Conservation (phyloP, 2,888 invertebrate species). For the Cheilosia soror region DNA sequence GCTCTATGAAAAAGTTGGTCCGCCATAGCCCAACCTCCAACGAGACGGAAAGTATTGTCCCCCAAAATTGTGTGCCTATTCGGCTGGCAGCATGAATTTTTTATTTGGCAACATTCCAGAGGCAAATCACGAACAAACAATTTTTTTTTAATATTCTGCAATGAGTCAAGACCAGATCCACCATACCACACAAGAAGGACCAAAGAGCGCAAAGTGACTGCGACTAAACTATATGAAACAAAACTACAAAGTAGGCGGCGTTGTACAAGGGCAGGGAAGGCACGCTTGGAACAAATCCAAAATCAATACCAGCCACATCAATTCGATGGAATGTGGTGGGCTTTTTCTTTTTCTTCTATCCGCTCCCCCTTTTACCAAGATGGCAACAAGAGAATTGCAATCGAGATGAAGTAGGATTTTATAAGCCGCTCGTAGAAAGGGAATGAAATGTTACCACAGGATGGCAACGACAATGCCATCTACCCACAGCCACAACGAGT, state of each 20-base stretch:
- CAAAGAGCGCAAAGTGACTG: slow-evolving; percentile 15
- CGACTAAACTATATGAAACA: slow-evolving; percentile 33
- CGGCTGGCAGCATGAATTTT: slow-evolving; percentile 19
- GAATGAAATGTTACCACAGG: slow-evolving; percentile 14
- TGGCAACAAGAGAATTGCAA: slow-evolving; percentile 69
- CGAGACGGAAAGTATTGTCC: not conserved
- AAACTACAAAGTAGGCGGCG: slow-evolving; percentile 51
- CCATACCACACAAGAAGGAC: slow-evolving; percentile 18
- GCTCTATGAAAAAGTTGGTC: slow-evolving; percentile 42
- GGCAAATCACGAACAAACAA: slow-evolving; percentile 64
- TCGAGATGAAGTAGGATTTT: slow-evolving; percentile 52
- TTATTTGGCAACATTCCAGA: slow-evolving; percentile 70
- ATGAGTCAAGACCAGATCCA: slow-evolving; percentile 68
- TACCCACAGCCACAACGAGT: slow-evolving; percentile 34
- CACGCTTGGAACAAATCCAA: slow-evolving; percentile 73
- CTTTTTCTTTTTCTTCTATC: not conserved
- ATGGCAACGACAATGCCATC: slow-evolving; percentile 8
- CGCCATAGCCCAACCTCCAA: not conserved
- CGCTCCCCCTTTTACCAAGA: not conserved
- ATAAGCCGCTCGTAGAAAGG: slow-evolving; percentile 27
- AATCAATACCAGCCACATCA: slow-evolving; percentile 73
- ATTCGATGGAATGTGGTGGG: slow-evolving; percentile 49
- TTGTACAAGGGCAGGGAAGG: slow-evolving; percentile 48
- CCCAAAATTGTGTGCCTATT: not conserved
- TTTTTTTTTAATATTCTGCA: slow-evolving; percentile 71